These are phyloP conservation scores for Rattus norvegicus DNA, from an alignment of 2,113 vertebrate genomes.

Conservation along the genomic window DNA sequence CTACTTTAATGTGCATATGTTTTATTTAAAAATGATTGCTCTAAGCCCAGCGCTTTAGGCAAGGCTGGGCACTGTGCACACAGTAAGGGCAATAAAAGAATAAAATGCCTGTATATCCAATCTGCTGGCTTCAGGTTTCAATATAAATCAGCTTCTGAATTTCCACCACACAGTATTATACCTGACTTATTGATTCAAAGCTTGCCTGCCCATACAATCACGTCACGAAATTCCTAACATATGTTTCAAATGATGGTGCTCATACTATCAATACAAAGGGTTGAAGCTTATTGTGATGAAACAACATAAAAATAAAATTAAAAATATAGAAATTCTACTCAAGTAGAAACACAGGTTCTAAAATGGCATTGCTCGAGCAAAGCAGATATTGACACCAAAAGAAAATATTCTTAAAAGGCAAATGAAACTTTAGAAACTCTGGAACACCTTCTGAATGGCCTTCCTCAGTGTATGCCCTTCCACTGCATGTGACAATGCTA, in stretches of 20 bases:
- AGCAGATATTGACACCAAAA: not conserved
- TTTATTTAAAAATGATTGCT: not conserved
- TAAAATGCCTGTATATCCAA: not conserved
- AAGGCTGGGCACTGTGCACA: not conserved
- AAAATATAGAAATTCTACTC: not conserved
- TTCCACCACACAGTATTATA: not conserved
- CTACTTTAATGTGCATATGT: not conserved
- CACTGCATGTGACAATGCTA: not conserved
- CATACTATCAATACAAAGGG: not conserved
- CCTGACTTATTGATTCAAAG: not conserved
- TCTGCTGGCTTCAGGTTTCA: not conserved
- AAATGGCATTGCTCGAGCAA: not conserved
- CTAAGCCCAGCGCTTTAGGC: not conserved
- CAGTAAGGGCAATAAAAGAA: not conserved
- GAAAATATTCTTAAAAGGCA: not conserved
- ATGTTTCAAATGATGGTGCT: not conserved
- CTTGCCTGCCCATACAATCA: not conserved
- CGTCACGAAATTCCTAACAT: not conserved
- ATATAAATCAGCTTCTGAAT: not conserved
- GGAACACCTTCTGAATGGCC: no score
- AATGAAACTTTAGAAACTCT: not conserved
- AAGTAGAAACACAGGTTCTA: not conserved
- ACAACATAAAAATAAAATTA: not conserved
- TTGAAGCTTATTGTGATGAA: not conserved
- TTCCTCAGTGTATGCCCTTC: not conserved